Evolutionary conservation across 1,140 invertebrate species (phyloP).

Genomic region (Melanaphis sacchari): DNA sequence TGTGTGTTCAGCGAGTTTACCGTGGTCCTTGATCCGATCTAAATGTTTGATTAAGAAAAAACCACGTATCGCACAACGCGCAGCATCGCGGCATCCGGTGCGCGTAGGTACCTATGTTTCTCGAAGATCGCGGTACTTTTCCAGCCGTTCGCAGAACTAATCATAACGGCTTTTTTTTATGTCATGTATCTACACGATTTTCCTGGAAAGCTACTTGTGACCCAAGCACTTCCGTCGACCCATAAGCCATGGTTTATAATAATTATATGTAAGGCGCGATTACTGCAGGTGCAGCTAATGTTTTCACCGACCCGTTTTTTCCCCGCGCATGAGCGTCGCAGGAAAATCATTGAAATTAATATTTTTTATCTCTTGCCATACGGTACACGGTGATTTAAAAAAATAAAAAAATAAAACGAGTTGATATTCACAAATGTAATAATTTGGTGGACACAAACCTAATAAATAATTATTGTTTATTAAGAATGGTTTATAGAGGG

Average conservation of each 20-base stretch:
- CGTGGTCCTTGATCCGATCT: background rate
- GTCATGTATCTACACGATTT: background rate
- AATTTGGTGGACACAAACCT: background rate
- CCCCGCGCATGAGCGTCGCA: no score
- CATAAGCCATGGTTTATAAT: background rate
- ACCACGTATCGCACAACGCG: background rate
- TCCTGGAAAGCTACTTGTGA: background rate
- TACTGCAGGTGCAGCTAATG: background rate
- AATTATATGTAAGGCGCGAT: background rate
- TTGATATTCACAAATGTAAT: background rate
- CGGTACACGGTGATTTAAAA: no score
- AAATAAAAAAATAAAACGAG: no score
- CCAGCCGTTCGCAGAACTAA: background rate
- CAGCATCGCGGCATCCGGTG: background rate
- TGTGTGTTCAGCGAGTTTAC: background rate
- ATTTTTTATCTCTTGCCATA: no score
- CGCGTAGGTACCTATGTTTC: background rate
- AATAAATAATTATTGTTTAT: background rate
- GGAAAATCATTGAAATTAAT: background rate
- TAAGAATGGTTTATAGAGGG: background rate
- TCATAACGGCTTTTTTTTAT: background rate
- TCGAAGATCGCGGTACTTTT: background rate
- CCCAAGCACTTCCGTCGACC: background rate
- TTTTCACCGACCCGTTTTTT: background rate
- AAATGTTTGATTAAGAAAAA: constrained; percentile 1